These are phyloP conservation scores for Zelostemma sp. DNA, from an alignment of 1,140 invertebrate species.

Conservation along the genomic window DNA sequence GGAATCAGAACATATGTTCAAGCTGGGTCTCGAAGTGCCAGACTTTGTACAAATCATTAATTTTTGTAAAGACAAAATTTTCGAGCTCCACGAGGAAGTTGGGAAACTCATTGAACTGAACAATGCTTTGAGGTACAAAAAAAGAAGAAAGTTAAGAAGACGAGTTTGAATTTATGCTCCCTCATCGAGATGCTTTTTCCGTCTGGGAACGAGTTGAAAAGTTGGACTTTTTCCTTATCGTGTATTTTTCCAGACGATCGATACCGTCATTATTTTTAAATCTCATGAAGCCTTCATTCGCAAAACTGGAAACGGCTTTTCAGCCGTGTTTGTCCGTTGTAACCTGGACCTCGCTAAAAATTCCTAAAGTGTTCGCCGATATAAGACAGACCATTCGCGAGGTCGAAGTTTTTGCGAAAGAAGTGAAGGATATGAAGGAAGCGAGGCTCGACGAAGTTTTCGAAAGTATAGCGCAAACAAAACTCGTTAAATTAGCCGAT, in stretches of 20 bases:
- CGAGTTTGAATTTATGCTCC: neutral
- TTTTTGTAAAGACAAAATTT: slow-evolving; percentile 77
- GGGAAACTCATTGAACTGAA: slow-evolving; percentile 74
- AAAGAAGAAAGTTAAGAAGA: neutral
- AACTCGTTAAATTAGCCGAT: slow-evolving; percentile 77
- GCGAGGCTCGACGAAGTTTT: slow-evolving; percentile 81
- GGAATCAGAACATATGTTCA: slow-evolving; percentile 81
- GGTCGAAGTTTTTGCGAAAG: slow-evolving; percentile 79
- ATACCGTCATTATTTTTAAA: slow-evolving; percentile 77
- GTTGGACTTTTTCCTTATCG: slow-evolving; percentile 29
- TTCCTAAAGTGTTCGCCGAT: slow-evolving; percentile 75
- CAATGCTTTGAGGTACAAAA: slow-evolving; percentile 64
- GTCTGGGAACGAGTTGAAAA: neutral
- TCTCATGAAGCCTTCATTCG: slow-evolving; percentile 77
- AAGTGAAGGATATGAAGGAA: slow-evolving; percentile 82
- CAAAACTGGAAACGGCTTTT: slow-evolving; percentile 78
- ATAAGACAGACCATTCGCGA: slow-evolving; percentile 74
- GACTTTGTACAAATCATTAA: slow-evolving; percentile 76
- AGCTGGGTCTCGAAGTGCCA: slow-evolving; percentile 74
- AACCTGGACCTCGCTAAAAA: slow-evolving; percentile 85
- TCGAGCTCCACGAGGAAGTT: slow-evolving; percentile 72
- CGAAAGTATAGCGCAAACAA: slow-evolving; percentile 74
- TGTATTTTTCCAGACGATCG: slow-evolving; percentile 51
- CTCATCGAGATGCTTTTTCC: neutral
- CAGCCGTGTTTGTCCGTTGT: slow-evolving; percentile 82